Evolutionary conservation across 1,140 invertebrate genomes (phyloP).

Genomic region (Campoletis sonorensis): DNA sequence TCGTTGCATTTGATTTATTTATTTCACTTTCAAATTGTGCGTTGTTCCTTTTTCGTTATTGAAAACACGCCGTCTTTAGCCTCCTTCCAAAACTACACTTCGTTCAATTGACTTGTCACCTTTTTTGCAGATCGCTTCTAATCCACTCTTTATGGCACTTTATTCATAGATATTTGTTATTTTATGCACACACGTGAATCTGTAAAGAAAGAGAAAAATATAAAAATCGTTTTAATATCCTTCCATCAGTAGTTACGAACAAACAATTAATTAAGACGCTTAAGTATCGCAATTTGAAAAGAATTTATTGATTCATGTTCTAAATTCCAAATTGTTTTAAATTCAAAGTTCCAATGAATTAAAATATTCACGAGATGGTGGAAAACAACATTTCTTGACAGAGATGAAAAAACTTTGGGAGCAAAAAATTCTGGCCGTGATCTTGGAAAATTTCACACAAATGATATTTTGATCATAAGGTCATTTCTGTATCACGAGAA

Average conservation of each 20-base stretch:
- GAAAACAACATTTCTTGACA: too few species aligned
- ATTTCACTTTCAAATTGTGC: neutral
- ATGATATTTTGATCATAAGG: too few species aligned
- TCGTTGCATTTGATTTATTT: conserved; percentile 41
- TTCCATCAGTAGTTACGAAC: neutral
- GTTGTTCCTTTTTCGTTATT: neutral
- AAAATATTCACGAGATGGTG: too few species aligned
- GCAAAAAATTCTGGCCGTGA: too few species aligned
- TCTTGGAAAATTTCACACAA: too few species aligned
- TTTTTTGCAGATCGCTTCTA: neutral
- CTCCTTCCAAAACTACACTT: neutral
- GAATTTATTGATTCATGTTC: too few species aligned
- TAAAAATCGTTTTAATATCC: neutral
- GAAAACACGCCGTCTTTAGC: neutral
- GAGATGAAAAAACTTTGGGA: too few species aligned
- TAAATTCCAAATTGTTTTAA: too few species aligned
- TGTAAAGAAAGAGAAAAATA: neutral
- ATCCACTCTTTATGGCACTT: neutral
- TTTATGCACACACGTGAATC: neutral
- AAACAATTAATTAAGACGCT: neutral
- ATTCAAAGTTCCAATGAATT: too few species aligned
- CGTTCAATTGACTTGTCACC: neutral
- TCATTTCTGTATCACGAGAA: too few species aligned
- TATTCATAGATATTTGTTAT: neutral
- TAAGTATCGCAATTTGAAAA: too few species aligned